These are phyloP conservation scores for Chroicocephalus ridibundus DNA, from an alignment of 2,113 vertebrate genomes.

Conservation along the genomic window DNA sequence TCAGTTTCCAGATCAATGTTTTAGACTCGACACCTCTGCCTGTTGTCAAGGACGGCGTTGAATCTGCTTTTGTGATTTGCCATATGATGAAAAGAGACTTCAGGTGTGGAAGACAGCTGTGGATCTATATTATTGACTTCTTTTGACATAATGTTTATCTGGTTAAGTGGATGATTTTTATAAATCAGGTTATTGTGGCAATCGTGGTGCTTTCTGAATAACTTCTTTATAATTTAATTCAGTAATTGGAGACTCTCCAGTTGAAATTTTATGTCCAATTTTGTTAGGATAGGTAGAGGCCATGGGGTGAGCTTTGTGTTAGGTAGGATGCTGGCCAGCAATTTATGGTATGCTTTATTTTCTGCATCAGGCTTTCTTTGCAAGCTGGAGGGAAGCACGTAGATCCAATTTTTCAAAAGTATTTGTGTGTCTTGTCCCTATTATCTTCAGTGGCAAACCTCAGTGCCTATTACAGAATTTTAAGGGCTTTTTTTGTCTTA, in stretches of 20 bases:
- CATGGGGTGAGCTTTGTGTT: not conserved
- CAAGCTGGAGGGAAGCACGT: not conserved
- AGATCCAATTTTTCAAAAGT: not conserved
- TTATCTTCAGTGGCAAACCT: not conserved
- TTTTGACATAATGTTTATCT: not conserved
- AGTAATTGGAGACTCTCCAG: not conserved
- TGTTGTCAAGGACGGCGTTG: not conserved
- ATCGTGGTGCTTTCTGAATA: not conserved
- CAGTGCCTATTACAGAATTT: not conserved
- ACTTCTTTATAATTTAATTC: not conserved
- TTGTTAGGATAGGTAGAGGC: not conserved
- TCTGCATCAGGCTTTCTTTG: not conserved
- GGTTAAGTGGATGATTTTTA: conserved; percentile 51
- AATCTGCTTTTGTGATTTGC: not conserved
- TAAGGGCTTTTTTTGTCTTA: not conserved
- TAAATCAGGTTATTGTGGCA: not conserved
- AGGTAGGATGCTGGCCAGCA: not conserved
- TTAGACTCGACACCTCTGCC: not conserved
- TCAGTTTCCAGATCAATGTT: not conserved
- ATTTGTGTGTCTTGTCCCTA: not conserved
- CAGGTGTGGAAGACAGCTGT: not conserved
- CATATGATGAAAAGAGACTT: conserved; percentile 1
- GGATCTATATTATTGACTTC: conserved; percentile 55
- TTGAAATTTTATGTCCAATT: not conserved
- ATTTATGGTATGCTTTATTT: not conserved